Evolutionary conservation across 2,888 invertebrate species (phyloP).

Genomic region (Hesperia comma): DNA sequence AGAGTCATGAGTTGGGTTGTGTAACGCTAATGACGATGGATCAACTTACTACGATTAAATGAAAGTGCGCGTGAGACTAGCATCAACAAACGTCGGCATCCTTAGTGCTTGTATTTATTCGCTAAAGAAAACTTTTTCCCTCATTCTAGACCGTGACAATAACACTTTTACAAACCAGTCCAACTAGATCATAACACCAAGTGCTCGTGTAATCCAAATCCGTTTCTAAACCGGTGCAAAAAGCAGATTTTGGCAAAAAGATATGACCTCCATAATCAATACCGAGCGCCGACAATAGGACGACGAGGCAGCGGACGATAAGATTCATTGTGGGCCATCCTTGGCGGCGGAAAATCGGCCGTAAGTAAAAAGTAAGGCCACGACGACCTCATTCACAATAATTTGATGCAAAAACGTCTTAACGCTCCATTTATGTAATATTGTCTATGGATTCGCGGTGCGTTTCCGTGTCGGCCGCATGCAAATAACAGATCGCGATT

Average conservation of each 20-base stretch:
- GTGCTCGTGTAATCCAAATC: neutral
- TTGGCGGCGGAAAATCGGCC: conserved; percentile 56
- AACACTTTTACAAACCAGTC: too few relatives aligned
- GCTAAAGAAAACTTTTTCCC: too few relatives aligned
- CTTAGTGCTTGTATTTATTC: too few relatives aligned
- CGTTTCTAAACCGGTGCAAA: conserved; percentile 5
- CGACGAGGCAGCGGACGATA: conserved; percentile 15
- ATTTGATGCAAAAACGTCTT: conserved; percentile 56
- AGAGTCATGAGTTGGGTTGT: too few relatives aligned
- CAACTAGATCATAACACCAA: too few relatives aligned
- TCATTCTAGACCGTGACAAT: too few relatives aligned
- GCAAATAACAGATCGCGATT: too few relatives aligned
- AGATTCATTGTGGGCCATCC: conserved; percentile 45
- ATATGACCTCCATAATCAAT: conserved; percentile 27
- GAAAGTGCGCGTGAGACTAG: too few relatives aligned
- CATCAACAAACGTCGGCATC: too few relatives aligned
- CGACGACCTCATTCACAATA: conserved; percentile 55
- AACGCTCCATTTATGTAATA: conserved; percentile 48
- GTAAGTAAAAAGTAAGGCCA: conserved; percentile 62
- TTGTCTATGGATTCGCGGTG: conserved; percentile 40
- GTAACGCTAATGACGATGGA: too few relatives aligned
- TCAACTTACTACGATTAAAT: too few relatives aligned
- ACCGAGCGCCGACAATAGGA: conserved; percentile 3
- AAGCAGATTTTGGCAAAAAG: conserved; percentile 24
- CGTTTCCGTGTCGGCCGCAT: conserved; percentile 25